A percentile compares a stretch with the other conserved stretches of the same genome.
Conservation (phyloP, 2,113 vertebrate species). For the Lates calcarifer region DNA sequence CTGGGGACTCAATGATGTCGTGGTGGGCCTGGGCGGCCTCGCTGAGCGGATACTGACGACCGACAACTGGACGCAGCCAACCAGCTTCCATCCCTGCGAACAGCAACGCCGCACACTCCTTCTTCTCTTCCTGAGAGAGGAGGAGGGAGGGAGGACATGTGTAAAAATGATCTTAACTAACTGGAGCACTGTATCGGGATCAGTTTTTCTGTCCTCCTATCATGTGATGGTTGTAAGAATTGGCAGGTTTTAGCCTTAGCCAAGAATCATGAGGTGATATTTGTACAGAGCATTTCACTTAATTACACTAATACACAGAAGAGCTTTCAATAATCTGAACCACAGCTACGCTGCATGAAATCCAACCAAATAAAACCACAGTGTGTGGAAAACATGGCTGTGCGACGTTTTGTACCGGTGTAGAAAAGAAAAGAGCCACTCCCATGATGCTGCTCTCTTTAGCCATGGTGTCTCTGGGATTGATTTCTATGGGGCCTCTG, state of each 20-base stretch:
- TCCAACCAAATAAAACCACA: too few relatives aligned
- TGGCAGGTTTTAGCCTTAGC: too few relatives aligned
- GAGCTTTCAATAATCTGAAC: not conserved
- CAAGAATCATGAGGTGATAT: too few relatives aligned
- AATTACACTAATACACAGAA: too few relatives aligned
- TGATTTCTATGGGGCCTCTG: constrained; percentile 90
- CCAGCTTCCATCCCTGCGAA: constrained; percentile 71
- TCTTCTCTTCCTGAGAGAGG: constrained; percentile 65
- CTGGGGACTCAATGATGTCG: constrained; percentile 73
- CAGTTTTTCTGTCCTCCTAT: not conserved
- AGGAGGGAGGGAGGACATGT: too few relatives aligned
- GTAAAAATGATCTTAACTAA: not conserved
- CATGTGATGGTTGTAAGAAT: too few relatives aligned
- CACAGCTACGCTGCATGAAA: not conserved
- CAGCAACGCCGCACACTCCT: constrained; percentile 66
- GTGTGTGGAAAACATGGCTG: not conserved
- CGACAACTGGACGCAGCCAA: constrained; percentile 68
- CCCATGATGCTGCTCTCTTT: constrained; percentile 92
- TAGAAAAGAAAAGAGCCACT: constrained; percentile 81
- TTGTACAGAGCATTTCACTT: too few relatives aligned
- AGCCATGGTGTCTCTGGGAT: constrained; percentile 90
- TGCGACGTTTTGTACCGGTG: constrained; percentile 82
- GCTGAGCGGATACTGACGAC: constrained; percentile 62
- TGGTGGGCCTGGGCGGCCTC: constrained; percentile 71
- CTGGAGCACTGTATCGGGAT: not conserved